Conservation (phyloP, 2,888 invertebrate genomes). For the Leptinotarsa haldemani region DNA sequence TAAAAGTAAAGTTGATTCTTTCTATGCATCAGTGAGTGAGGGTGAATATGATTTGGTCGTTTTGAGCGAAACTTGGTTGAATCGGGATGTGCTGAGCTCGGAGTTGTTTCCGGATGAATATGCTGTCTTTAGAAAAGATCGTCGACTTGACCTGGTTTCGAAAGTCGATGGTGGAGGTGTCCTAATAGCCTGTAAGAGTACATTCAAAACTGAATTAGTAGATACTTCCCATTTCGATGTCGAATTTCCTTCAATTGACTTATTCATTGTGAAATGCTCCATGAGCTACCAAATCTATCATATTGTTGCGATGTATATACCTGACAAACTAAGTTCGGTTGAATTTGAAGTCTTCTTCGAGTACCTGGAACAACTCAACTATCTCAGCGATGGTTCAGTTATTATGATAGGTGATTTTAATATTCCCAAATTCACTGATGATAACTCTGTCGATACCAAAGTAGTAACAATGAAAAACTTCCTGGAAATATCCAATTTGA, state of each 20-base stretch:
- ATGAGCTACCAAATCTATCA: conserved; percentile 1
- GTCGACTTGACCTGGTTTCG: conserved; percentile 5
- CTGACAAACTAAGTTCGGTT: conserved; percentile 3
- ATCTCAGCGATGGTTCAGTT: background rate
- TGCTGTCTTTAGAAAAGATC: conserved; percentile 23
- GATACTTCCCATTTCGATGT: background rate
- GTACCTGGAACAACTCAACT: conserved; percentile 12
- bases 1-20: conserved; percentile 9
- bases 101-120: conserved; percentile 19
- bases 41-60: conserved; percentile 21
- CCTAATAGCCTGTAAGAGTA: background rate
- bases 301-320: conserved; percentile 15
- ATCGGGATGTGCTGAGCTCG: conserved; percentile 6
- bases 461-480: too few relatives aligned
- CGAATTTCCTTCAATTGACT: conserved; percentile 17
- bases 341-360: conserved; percentile 21
- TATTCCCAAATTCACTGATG: conserved; percentile 17
- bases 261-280: conserved; percentile 5
- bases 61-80: conserved; percentile 23
- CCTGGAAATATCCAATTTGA: too few relatives aligned
- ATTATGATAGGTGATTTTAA: conserved; percentile 21
- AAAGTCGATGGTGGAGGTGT: conserved; percentile 4
- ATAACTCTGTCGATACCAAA: too few relatives aligned
- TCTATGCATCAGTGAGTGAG: conserved; percentile 10
- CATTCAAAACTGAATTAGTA: background rate